Base-by-base conservation (phyloP, 2,113 vertebrate species). In the Kryptolebias marmoratus region DNA sequence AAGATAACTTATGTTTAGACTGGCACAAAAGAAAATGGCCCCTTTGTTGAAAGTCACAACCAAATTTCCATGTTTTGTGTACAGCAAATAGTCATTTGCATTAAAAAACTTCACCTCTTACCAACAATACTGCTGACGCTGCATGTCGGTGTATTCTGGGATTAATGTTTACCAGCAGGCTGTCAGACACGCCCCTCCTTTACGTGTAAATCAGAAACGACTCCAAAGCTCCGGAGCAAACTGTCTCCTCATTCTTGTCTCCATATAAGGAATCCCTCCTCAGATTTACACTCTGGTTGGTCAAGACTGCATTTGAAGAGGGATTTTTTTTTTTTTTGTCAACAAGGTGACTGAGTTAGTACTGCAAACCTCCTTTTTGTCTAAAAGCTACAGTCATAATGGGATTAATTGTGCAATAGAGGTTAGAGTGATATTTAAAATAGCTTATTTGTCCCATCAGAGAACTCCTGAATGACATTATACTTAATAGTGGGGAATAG, bases 261-360 rank as follows among this genome's bases (percentile, higher is more conserved):
- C 88, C 81, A 73, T 89, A 85, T 88, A 86, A 85, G 82, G 87
- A 80, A 48, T 77, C 14, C 0, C 68, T 87, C 32, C n/a, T 42
- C 75, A 66, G 36, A 75, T 39, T 68, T 55, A 59, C 64, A 60
- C 56, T 52, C 62, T 64, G 68, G 62, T 68, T 77, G 77, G 71
- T 56, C 64, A 48, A 70, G 42, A 45, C 68, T 2, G 39, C 28
- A 16, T 76, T 68, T 71, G 13, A 80, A 57, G 57, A 61, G 45
- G 57, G 49, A 8, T 18, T 52, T 52, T 52, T n/a, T 22, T n/a
- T 22, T 77, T 63, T 71, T 57, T 39, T 64, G 45, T 71, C 76
- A 87, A 84, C 65, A 79, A 67, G 31, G 36, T 39, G 49, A 65
- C 56, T 68, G 45, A 14, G 27, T 77, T 50, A 77, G 66, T n/a